Conservation (phyloP, 2,888 invertebrate species). For the Elysia crispata region DNA sequence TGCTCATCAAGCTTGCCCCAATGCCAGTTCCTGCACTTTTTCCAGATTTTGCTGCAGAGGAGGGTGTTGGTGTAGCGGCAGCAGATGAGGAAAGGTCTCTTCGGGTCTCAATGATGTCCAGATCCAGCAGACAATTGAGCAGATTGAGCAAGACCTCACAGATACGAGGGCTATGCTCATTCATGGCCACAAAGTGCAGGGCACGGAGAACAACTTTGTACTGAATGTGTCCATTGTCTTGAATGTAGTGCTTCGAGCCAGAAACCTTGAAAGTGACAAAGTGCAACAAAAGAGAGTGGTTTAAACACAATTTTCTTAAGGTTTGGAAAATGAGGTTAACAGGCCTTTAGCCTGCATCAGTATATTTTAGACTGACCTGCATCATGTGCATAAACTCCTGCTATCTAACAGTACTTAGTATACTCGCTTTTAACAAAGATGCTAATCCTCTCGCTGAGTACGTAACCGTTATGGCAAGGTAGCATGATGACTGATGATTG, state of each 20-base stretch:
- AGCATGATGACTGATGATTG: too few species aligned
- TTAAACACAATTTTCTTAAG: too few species aligned
- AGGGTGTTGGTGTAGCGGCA: constrained; percentile 41
- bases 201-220: constrained; percentile 87
- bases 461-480: too few species aligned
- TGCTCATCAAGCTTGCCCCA: constrained; percentile 40
- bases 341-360: too few species aligned
- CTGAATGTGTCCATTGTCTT: constrained; percentile 95
- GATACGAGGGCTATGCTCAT: constrained; percentile 91
- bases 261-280: constrained; percentile 79
- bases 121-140: constrained; percentile 92
- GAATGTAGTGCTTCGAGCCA: constrained; percentile 89
- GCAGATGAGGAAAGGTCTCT: constrained; percentile 18
- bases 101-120: constrained; percentile 83
- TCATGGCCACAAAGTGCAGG: constrained; percentile 89
- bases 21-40: constrained; percentile 17
- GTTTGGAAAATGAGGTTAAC: too few species aligned
- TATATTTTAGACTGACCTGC: too few species aligned
- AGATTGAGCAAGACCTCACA: constrained; percentile 95
- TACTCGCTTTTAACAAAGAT: too few species aligned
- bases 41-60: constrained; percentile 18
- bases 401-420: too few species aligned
- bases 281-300: too few species aligned
- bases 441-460: too few species aligned
- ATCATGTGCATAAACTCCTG: too few species aligned